A percentile compares a stretch with the other conserved stretches of the same genome.
Evolutionary conservation across 2,888 invertebrate genomes (phyloP).

Genomic region (Parnassius mnemosyne): DNA sequence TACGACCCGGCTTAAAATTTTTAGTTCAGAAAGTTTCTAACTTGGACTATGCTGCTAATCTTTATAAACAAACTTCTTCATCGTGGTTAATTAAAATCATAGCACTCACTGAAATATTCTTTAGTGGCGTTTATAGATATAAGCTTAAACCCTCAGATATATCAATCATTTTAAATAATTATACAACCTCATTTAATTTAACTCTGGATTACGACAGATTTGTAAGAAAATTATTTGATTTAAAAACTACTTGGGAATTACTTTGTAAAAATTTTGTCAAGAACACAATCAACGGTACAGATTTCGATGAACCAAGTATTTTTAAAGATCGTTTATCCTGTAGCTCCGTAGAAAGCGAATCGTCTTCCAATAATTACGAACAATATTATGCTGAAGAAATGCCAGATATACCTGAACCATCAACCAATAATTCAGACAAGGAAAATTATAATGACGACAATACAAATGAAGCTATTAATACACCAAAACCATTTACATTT

Average conservation of each 20-base stretch:
- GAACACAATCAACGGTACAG: conserved; percentile 61
- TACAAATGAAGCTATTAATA: conserved; percentile 37
- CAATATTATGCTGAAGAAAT: conserved; percentile 53
- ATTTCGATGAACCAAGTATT: conserved; percentile 61
- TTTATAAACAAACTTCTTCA: conserved; percentile 95
- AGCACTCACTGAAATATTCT: conserved; percentile 90
- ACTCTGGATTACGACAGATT: conserved; percentile 80
- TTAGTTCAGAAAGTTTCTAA: conserved; percentile 95
- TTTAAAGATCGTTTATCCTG: conserved; percentile 60
- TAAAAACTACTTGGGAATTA: conserved; percentile 82
- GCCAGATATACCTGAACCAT: conserved; percentile 31
- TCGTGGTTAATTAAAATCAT: conserved; percentile 95
- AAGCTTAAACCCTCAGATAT: conserved; percentile 82
- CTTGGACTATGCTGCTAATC: conserved; percentile 91
- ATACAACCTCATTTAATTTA: conserved; percentile 77
- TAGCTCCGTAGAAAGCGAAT: conserved; percentile 65
- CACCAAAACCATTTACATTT: conserved; percentile 76
- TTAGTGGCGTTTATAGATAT: conserved; percentile 85
- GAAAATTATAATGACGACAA: conserved; percentile 18
- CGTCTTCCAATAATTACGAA: conserved; percentile 64
- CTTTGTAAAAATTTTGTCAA: conserved; percentile 80
- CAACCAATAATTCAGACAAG: conserved; percentile 29
- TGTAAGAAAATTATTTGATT: conserved; percentile 80
- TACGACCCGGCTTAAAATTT: conserved; percentile 95
- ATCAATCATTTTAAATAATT: conserved; percentile 82